Percentiles rank a stretch among this genome's conserved stretches.
These are phyloP conservation scores for Lepidurus apus DNA, from an alignment of 1,140 invertebrate genomes.

Conservation along the genomic window DNA sequence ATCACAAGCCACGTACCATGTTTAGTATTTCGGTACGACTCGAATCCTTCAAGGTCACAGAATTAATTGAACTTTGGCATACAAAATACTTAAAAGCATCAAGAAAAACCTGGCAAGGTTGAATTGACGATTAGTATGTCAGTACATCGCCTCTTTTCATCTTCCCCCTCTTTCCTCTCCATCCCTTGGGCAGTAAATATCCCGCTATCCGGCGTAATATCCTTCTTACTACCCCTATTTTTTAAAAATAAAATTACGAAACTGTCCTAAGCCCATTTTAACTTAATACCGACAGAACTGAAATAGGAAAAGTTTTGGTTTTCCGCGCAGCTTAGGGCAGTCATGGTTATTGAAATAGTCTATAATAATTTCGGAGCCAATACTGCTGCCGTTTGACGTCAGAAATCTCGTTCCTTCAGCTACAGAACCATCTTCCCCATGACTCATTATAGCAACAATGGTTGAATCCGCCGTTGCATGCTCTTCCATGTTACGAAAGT, in stretches of 20 bases:
- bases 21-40: slow-evolving; percentile 56
- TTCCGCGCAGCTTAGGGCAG: slow-evolving; percentile 54
- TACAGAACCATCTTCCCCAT: slow-evolving; percentile 45
- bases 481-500: slow-evolving; percentile 3
- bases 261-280: slow-evolving; percentile 20
- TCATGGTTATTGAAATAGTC: slow-evolving; percentile 56
- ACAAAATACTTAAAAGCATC: not conserved
- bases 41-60: slow-evolving; percentile 47
- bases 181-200: not conserved
- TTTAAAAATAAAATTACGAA: slow-evolving; percentile 14
- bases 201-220: too few species aligned
- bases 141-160: slow-evolving; percentile 45
- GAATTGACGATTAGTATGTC: slow-evolving; percentile 63
- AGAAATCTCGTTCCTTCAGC: slow-evolving; percentile 26
- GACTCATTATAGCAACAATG: slow-evolving; percentile 55
- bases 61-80: slow-evolving; percentile 11
- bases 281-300: slow-evolving; percentile 59
- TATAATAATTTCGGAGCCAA: slow-evolving; percentile 49
- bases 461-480: slow-evolving; percentile 47
- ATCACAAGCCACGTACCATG: slow-evolving; percentile 70
- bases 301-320: slow-evolving; percentile 74
- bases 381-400: slow-evolving; percentile 46
- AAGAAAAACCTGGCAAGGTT: slow-evolving; percentile 52
- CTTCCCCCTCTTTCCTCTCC: too few species aligned
- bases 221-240: too few species aligned